Percentiles rank a stretch among this genome's conserved stretches.
Evolutionary conservation across 2,113 vertebrate genomes (phyloP).

Genomic region (Ochotona princeps): DNA sequence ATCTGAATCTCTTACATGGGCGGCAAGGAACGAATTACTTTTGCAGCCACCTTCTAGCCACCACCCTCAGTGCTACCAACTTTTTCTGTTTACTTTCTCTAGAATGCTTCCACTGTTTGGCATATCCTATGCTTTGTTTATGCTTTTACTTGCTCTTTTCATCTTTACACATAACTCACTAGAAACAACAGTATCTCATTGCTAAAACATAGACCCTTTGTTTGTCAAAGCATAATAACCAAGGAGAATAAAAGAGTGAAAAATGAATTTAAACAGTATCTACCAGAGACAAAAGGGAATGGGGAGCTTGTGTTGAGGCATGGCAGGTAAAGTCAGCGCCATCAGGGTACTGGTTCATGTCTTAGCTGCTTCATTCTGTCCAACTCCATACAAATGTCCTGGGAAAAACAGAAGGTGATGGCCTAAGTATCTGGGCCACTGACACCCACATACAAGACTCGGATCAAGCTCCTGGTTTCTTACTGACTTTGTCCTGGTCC

Average conservation of each 20-base stretch:
- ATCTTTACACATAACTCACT: not conserved
- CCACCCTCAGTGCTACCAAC: not conserved
- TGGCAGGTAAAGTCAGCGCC: no score
- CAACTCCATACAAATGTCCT: no score
- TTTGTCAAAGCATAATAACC: not conserved
- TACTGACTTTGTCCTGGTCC: no score
- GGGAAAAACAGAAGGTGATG: no score
- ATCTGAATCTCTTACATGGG: no score
- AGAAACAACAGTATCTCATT: not conserved
- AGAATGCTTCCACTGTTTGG: not conserved
- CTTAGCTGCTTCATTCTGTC: no score
- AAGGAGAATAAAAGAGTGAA: not conserved
- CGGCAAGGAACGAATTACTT: no score
- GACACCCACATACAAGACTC: no score
- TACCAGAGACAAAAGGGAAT: not conserved
- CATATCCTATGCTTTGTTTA: not conserved
- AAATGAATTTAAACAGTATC: not conserved
- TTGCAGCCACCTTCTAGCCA: not conserved
- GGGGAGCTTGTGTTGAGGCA: no score
- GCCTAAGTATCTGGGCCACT: no score
- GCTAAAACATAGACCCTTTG: not conserved
- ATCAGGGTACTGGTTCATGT: no score
- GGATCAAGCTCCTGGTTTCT: no score
- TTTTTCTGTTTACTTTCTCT: conserved; percentile 19
- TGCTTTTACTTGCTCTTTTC: not conserved